These are phyloP conservation scores for Hemistola chrysoprasaria DNA, from an alignment of 2,888 invertebrate genomes.

Conservation along the genomic window DNA sequence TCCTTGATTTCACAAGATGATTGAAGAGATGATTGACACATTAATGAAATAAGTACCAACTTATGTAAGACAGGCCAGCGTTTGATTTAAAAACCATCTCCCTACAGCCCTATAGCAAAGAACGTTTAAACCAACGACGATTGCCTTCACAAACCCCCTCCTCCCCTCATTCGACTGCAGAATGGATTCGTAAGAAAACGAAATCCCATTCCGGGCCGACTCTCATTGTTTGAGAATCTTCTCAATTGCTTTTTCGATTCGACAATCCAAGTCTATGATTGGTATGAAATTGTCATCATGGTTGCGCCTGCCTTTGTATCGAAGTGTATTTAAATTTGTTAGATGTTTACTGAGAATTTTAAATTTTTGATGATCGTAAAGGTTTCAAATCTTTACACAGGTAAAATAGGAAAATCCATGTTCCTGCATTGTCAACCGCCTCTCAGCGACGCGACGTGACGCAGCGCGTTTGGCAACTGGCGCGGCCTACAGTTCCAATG, in stretches of 20 bases:
- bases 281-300: no score
- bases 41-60: no score
- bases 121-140: slow-evolving; percentile 66
- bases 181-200: slow-evolving; percentile 67
- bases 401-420: no score
- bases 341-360: no score
- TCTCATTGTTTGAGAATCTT: slow-evolving; percentile 66
- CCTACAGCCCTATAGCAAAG: slow-evolving; percentile 34
- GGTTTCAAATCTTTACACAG: no score
- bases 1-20: no score
- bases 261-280: slow-evolving; percentile 50
- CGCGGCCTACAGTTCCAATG: slow-evolving; percentile 46
- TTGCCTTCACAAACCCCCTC: slow-evolving; percentile 67
- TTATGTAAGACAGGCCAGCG: no score
- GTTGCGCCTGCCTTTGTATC: no score
- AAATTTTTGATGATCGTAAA: no score
- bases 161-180: slow-evolving; percentile 49
- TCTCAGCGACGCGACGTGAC: slow-evolving; percentile 8
- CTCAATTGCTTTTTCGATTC: slow-evolving; percentile 68
- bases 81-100: slow-evolving; percentile 27
- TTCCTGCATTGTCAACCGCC: no score
- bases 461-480: slow-evolving; percentile 46
- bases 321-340: no score
- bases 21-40: no score
- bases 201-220: slow-evolving; percentile 62